These are phyloP conservation scores for Callocephalon fimbriatum DNA, from an alignment of 2,113 vertebrate genomes.

Conservation along the genomic window DNA sequence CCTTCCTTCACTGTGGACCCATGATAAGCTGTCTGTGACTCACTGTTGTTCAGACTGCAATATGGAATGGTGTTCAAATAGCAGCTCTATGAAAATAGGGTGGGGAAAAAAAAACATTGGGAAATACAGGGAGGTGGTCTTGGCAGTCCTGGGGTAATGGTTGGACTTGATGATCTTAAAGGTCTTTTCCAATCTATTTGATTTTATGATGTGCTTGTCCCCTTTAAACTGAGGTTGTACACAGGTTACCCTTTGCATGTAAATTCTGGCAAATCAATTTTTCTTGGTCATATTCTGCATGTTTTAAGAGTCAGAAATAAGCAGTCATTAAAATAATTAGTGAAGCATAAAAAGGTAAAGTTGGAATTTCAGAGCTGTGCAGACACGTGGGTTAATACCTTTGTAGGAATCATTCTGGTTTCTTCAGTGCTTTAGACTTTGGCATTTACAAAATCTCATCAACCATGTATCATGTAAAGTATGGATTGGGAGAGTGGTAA, in stretches of 20 bases:
- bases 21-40: background rate
- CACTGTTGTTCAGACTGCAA: background rate
- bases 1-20: background rate
- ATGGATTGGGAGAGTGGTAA: background rate
- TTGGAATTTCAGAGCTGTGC: background rate
- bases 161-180: background rate
- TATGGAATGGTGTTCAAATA: background rate
- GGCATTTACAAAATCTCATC: background rate
- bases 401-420: background rate
- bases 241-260: background rate
- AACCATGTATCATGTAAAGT: rapidly evolving
- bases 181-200: background rate
- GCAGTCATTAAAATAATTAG: background rate
- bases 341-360: background rate
- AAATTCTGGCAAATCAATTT: background rate
- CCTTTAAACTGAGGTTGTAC: background rate
- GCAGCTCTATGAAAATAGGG: background rate
- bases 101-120: background rate
- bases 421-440: background rate
- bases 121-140: background rate
- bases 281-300: background rate
- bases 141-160: background rate
- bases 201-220: background rate
- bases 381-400: background rate
- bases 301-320: background rate